Evolutionary conservation across 2,888 invertebrate genomes (phyloP).

Genomic region (Yponomeuta cagnagella): DNA sequence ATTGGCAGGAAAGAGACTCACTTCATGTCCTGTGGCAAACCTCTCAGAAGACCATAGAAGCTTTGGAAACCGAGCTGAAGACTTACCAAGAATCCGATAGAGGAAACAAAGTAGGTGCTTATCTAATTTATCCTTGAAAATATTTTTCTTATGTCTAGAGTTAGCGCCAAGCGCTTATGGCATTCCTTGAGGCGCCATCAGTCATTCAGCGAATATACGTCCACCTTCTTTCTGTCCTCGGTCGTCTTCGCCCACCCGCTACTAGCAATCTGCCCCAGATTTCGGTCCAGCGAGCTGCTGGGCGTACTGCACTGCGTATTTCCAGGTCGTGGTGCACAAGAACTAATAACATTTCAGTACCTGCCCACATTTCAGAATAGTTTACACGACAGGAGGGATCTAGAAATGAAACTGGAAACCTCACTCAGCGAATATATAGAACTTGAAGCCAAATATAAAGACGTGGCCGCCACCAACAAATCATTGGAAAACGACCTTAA

Average conservation of each 20-base stretch:
- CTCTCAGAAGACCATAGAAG: slow-evolving; percentile 79
- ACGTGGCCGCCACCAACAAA: slow-evolving; percentile 36
- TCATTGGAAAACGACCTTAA: slow-evolving; percentile 43
- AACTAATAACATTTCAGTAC: too few species aligned
- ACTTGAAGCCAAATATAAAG: slow-evolving; percentile 59
- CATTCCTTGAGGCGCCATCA: too few species aligned
- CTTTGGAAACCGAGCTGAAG: slow-evolving; percentile 80
- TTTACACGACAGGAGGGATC: slow-evolving; percentile 68
- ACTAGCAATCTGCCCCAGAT: too few species aligned
- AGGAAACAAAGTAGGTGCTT: slow-evolving; percentile 37
- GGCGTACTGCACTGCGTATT: too few species aligned
- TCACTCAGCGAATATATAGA: slow-evolving; percentile 70
- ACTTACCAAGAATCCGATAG: slow-evolving; percentile 63
- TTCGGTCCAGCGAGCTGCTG: too few species aligned
- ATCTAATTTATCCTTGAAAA: not conserved
- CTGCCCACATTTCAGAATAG: slow-evolving; percentile 31
- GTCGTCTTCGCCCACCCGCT: too few species aligned
- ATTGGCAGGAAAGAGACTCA: slow-evolving; percentile 78
- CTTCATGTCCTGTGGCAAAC: slow-evolving; percentile 80
- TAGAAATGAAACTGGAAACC: slow-evolving; percentile 74
- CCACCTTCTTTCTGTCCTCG: too few species aligned
- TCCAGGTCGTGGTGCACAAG: too few species aligned
- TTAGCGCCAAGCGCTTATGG: too few species aligned
- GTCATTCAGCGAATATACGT: too few species aligned
- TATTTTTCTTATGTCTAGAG: not conserved